These are phyloP conservation scores for Lamellibrachia luymesi DNA, from an alignment of 1,140 invertebrate genomes.

Conservation along the genomic window DNA sequence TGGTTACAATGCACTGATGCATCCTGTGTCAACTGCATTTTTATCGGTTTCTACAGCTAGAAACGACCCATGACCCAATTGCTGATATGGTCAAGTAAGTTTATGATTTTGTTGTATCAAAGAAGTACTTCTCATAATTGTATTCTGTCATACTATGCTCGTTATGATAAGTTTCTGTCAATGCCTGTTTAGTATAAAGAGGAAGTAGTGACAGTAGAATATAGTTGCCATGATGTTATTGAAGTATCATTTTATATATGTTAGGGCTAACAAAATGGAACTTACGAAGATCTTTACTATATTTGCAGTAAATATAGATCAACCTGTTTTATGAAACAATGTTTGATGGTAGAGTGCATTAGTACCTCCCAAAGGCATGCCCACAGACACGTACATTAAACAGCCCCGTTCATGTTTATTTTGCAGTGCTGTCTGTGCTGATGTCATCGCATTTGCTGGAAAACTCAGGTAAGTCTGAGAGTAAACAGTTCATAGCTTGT, in stretches of 20 bases:
- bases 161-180: too few species aligned
- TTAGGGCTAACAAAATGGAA: too few species aligned
- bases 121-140: background rate
- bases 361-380: background rate
- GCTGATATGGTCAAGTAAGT: slow-evolving; percentile 56
- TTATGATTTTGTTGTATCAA: slow-evolving; percentile 7
- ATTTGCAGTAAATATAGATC: background rate
- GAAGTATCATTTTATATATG: too few species aligned
- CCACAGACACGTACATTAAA: background rate
- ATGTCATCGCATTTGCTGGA: slow-evolving; percentile 51
- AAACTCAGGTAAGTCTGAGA: slow-evolving; percentile 43
- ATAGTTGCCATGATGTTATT: too few species aligned
- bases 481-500: too few species aligned
- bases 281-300: too few species aligned
- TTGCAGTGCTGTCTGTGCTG: slow-evolving; percentile 53
- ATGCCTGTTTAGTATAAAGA: too few species aligned
- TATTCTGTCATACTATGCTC: too few species aligned
- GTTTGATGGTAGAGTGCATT: background rate
- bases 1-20: background rate
- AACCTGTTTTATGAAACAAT: background rate
- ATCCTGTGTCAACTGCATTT: background rate
- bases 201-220: too few species aligned
- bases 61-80: slow-evolving; percentile 54
- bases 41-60: slow-evolving; percentile 38
- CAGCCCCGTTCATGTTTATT: background rate